These are phyloP conservation scores for Pristionchus fissidentatus DNA, from an alignment of 2,888 invertebrate species.

Conservation along the genomic window DNA sequence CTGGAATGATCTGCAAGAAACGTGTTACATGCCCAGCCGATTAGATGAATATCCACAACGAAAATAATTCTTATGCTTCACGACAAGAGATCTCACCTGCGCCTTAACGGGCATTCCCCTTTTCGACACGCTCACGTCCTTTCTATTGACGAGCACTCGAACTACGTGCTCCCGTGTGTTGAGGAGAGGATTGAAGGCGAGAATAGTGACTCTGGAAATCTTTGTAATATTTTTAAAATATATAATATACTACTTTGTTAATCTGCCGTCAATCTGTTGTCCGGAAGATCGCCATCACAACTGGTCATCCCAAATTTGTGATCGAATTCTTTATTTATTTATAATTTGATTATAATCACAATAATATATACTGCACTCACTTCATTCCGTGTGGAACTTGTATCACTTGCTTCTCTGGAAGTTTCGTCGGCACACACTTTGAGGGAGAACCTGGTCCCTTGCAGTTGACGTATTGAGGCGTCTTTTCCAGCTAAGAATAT, in stretches of 20 bases:
- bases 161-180: slow-evolving; percentile 17
- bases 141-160: slow-evolving; percentile 13
- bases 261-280: no score
- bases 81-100: neutral
- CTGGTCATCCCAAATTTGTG: no score
- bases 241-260: no score
- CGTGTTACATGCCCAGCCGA: neutral
- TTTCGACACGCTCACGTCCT: neutral
- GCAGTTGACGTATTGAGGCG: slow-evolving; percentile 17
- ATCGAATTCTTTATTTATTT: no score
- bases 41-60: neutral
- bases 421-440: slow-evolving; percentile 11
- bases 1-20: neutral
- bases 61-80: neutral
- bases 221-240: no score
- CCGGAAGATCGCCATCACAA: no score
- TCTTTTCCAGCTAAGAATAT: slow-evolving; percentile 10
- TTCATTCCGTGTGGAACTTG: slow-evolving; percentile 34
- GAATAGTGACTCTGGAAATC: slow-evolving; percentile 45
- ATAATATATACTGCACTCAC: slow-evolving; percentile 6
- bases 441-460: neutral
- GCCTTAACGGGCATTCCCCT: slow-evolving; percentile 7
- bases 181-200: slow-evolving; percentile 40
- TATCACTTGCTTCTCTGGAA: slow-evolving; percentile 10
- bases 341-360: no score